phyloP scores from a whole-genome alignment of 2,888 invertebrate genomes.

The Athrips mouffetella region DNA sequence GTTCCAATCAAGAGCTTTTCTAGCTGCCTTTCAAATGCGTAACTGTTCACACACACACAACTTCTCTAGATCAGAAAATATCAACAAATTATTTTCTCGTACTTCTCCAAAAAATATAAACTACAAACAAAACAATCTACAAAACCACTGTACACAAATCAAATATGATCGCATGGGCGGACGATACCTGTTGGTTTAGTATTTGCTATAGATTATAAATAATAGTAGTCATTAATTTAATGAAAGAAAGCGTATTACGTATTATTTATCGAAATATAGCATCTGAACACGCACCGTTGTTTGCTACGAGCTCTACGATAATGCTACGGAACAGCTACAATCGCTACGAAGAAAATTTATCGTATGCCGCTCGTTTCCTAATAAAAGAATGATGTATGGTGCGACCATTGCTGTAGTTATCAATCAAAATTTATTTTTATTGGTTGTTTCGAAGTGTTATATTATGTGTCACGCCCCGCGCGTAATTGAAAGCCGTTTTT shows the following conservation, averaged over 20 bases:
- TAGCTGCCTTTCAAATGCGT: no score
- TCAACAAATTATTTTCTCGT: no score
- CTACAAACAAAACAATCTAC: not conserved
- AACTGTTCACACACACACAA: no score
- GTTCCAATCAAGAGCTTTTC: no score
- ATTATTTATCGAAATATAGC: no score
- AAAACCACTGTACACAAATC: not conserved
- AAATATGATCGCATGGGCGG: not conserved
- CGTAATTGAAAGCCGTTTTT: not conserved
- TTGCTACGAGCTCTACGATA: not conserved
- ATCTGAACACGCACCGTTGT: not conserved
- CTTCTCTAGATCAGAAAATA: no score
- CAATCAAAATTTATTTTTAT: not conserved
- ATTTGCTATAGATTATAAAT: not conserved
- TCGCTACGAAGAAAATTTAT: slow-evolving; percentile 1
- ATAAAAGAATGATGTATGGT: not conserved
- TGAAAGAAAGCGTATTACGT: no score
- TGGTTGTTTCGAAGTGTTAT: not conserved
- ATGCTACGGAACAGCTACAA: slow-evolving; percentile 11
- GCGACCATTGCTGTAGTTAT: not conserved
- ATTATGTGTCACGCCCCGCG: not conserved
- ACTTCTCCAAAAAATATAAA: not conserved
- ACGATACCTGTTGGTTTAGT: not conserved
- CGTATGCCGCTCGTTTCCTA: not conserved
- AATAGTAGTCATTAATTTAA: not conserved